A percentile compares a stretch with the other conserved stretches of the same genome.
phyloP scores from a whole-genome alignment of 2,888 invertebrate species.

The Oeneis ivallda region DNA sequence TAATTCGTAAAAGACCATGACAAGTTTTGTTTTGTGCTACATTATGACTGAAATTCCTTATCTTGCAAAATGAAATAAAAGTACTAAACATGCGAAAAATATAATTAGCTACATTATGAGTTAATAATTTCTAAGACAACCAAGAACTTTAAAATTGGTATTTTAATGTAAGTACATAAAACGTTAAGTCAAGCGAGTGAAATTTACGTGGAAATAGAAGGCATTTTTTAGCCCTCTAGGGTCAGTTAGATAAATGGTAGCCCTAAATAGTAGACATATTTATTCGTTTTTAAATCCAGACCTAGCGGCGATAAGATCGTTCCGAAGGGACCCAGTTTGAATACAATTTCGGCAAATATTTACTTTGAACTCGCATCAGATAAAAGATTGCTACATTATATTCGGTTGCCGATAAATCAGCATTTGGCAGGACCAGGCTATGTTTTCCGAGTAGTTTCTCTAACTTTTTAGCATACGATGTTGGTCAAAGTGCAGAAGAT shows the following conservation, averaged over 20 bases:
- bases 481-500: not conserved
- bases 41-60: too few species aligned
- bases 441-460: constrained; percentile 10
- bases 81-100: too few species aligned
- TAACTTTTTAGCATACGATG: constrained; percentile 1
- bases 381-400: constrained; percentile 20
- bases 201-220: not conserved
- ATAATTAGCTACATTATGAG: too few species aligned
- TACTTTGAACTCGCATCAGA: constrained; percentile 20
- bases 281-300: constrained; percentile 15
- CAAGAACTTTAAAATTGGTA: too few species aligned
- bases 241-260: not conserved
- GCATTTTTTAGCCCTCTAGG: not conserved
- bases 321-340: constrained; percentile 13
- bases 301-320: constrained; percentile 20
- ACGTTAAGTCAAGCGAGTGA: too few species aligned
- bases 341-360: constrained; percentile 23
- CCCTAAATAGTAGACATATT: constrained; percentile 1
- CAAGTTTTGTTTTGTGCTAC: too few species aligned
- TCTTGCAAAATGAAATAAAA: too few species aligned
- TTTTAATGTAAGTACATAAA: too few species aligned
- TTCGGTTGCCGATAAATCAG: constrained; percentile 19
- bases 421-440: constrained; percentile 14
- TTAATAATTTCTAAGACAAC: too few species aligned
- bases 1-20: too few species aligned